Conservation (phyloP, 2,113 vertebrate genomes). For the Trogon surrucura region DNA sequence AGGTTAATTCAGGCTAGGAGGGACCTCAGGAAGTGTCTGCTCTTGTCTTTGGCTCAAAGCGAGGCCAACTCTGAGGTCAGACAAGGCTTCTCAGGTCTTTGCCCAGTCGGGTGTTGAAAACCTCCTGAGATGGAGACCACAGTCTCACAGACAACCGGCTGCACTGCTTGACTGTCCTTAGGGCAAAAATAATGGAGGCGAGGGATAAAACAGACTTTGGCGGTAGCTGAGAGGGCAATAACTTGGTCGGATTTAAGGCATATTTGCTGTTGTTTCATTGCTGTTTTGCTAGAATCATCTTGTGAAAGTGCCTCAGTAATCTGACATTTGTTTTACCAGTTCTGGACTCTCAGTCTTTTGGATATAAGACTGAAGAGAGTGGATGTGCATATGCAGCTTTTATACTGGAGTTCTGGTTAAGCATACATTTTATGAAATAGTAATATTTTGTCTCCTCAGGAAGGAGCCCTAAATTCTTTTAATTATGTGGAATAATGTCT, state of each 20-base stretch:
- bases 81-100: neutral
- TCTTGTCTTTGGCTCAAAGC: neutral
- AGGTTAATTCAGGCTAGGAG: neutral
- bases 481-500: neutral
- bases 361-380: neutral
- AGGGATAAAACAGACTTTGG: neutral
- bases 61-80: neutral
- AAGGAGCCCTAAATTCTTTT: neutral
- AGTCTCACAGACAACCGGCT: rapidly evolving
- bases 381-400: neutral
- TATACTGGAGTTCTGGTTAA: neutral
- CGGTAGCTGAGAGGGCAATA: neutral
- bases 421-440: neutral
- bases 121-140: neutral
- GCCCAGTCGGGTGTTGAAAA: neutral
- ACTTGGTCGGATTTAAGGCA: rapidly evolving
- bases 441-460: neutral
- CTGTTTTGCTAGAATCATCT: neutral
- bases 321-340: neutral
- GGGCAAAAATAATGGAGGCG: neutral
- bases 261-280: neutral
- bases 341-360: neutral
- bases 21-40: neutral
- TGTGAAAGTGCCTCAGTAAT: neutral
- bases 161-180: neutral